These are phyloP conservation scores for Saccopteryx bilineata DNA, from an alignment of 2,113 vertebrate species.

Conservation along the genomic window DNA sequence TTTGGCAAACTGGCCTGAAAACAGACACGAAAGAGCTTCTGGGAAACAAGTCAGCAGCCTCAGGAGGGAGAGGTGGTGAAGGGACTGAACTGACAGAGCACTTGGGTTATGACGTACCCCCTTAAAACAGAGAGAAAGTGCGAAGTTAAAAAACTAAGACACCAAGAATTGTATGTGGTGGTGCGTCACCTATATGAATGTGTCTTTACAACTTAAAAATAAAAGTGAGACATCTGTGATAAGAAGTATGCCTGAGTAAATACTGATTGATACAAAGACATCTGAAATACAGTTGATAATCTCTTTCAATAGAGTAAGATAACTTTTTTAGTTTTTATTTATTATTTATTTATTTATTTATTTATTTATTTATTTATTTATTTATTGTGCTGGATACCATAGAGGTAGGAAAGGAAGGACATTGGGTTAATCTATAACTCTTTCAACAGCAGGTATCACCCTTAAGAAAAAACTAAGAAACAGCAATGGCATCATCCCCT, in stretches of 20 bases:
- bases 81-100: not conserved
- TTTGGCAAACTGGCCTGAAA: not conserved
- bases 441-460: not conserved
- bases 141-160: not conserved
- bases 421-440: not conserved
- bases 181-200: not conserved
- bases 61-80: not conserved
- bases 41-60: not conserved
- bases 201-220: not conserved
- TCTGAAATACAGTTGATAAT: not conserved
- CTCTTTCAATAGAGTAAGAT: not conserved
- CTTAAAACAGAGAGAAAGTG: not conserved
- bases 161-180: not conserved
- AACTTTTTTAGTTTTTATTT: not conserved
- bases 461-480: not conserved
- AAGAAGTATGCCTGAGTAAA: not conserved
- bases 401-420: not conserved
- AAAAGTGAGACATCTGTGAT: not conserved
- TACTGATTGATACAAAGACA: not conserved
- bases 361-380: not conserved
- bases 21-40: not conserved
- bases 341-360: not conserved
- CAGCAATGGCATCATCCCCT: too few relatives aligned
- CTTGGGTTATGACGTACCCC: not conserved
- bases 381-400: not conserved